phyloP scores from a whole-genome alignment of 2,113 vertebrate genomes.

The Malaclemys terrapin region DNA sequence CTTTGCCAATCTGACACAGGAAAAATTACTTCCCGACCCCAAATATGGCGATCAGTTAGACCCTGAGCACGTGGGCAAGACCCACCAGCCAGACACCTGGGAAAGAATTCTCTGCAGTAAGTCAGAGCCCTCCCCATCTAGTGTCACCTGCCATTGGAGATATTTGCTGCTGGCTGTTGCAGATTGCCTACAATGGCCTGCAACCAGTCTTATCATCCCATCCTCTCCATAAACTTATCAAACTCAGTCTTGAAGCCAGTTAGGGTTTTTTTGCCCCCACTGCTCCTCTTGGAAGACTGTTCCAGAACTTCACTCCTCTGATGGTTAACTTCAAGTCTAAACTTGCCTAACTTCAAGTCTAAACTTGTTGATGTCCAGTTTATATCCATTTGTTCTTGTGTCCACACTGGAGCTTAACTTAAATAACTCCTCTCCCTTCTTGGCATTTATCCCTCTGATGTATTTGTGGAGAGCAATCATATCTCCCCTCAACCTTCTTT shows the following conservation, averaged over 20 bases:
- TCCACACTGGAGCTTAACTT: neutral
- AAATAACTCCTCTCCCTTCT: neutral
- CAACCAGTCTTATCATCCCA: neutral
- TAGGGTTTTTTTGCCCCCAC: neutral
- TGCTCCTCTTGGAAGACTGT: neutral
- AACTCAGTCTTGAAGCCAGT: neutral
- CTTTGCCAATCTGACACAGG: neutral
- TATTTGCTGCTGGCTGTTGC: neutral
- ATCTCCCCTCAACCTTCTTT: neutral
- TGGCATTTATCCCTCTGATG: too few relatives aligned
- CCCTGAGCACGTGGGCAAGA: neutral
- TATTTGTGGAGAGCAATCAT: too few relatives aligned
- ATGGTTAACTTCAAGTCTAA: neutral
- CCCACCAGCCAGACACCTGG: neutral
- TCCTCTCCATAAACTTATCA: neutral
- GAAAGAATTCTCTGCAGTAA: neutral
- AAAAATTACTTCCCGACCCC: neutral
- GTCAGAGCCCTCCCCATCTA: neutral
- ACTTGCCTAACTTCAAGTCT: neutral
- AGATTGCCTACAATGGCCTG: neutral
- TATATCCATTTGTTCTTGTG: neutral
- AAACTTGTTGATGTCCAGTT: neutral
- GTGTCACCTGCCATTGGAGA: neutral
- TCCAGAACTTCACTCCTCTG: neutral
- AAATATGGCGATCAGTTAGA: neutral